These are phyloP conservation scores for Gerris buenoi DNA, from an alignment of 1,140 invertebrate genomes.

Conservation along the genomic window DNA sequence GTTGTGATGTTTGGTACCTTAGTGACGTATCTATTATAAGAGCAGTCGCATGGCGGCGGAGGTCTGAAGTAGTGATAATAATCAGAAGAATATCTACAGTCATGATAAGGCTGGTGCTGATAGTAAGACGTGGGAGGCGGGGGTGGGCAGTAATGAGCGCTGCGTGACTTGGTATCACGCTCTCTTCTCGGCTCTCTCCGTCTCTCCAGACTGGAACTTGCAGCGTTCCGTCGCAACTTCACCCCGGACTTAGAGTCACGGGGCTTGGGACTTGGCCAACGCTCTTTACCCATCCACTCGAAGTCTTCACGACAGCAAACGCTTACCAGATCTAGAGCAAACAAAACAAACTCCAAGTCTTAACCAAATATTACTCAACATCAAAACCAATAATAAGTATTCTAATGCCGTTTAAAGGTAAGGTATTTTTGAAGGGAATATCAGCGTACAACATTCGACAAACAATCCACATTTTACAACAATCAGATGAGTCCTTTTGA, in stretches of 20 bases:
- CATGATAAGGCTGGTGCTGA: conserved; percentile 4
- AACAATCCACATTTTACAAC: no score
- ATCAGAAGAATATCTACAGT: background rate
- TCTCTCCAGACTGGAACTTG: conserved; percentile 10
- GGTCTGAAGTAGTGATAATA: conserved; percentile 8
- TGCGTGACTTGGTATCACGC: background rate
- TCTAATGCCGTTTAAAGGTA: no score
- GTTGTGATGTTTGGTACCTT: background rate
- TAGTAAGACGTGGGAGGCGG: conserved; percentile 1
- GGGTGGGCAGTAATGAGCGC: background rate
- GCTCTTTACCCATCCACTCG: conserved; percentile 15
- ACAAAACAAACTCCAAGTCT: no score
- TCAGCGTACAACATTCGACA: no score
- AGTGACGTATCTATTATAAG: background rate
- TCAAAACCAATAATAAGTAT: no score
- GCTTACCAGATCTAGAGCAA: conserved; percentile 16
- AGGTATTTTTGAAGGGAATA: no score
- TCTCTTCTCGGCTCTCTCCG: conserved; percentile 1
- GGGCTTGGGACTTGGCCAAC: background rate
- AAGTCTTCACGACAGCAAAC: conserved; percentile 20
- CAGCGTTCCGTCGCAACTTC: conserved; percentile 4
- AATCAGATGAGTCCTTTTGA: no score
- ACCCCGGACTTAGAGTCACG: background rate
- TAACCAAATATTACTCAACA: no score
- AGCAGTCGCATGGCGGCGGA: conserved; percentile 6